phyloP scores from a whole-genome alignment of 2,888 invertebrate species.

The Drepanosiphum platanoidis region DNA sequence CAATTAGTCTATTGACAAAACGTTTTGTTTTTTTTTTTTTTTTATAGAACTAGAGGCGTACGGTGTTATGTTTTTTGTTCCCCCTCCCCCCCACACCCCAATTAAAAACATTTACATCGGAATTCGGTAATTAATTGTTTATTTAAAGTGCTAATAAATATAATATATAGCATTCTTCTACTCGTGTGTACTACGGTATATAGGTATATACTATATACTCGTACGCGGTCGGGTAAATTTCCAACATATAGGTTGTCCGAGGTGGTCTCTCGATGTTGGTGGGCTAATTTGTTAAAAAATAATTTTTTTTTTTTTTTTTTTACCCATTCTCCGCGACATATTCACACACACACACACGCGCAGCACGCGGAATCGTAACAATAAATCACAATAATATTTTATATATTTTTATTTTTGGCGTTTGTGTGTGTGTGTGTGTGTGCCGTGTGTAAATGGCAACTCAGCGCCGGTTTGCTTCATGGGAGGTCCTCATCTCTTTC shows the following conservation, averaged over 20 bases:
- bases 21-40: not conserved
- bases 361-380: constrained; percentile 14
- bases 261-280: constrained; percentile 54
- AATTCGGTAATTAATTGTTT: constrained; percentile 18
- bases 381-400: constrained; percentile 56
- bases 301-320: no score
- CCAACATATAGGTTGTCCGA: constrained; percentile 13
- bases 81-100: no score
- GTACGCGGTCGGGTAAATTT: constrained; percentile 19
- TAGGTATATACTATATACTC: no score
- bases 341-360: no score
- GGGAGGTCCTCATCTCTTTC: constrained; percentile 56
- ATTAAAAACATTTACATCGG: not conserved
- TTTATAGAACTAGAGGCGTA: no score
- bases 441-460: constrained; percentile 49
- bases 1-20: no score
- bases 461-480: constrained; percentile 49
- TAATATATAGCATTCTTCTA: not conserved
- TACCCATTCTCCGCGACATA: constrained; percentile 2
- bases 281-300: constrained; percentile 54
- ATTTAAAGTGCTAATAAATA: constrained; percentile 30
- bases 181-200: no score
- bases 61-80: not conserved
- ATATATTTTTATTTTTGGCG: constrained; percentile 49
- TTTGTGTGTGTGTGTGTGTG: constrained; percentile 40